Base-by-base conservation (phyloP, 2,888 invertebrate species). In the Eretmocerus hayati region DNA sequence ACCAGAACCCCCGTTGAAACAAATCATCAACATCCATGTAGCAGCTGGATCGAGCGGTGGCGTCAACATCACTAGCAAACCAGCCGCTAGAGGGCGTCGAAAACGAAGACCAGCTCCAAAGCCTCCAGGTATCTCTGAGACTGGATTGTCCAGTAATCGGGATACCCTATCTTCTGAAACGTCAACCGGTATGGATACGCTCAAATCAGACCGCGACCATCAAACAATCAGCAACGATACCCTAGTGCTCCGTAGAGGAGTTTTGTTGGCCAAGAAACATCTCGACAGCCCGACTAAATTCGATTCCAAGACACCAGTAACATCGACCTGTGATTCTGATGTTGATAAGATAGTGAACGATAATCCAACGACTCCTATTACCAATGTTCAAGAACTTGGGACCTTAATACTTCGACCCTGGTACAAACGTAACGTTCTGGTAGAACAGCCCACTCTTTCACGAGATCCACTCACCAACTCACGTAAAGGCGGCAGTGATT, bases 1-100 rank as follows among this genome's bases (percentile, higher is more conserved):
- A 1, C 87, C 87, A 0, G 78, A 76, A 55, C 87, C 87, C 5
- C 87, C 85, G 1, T 64, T 61, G n/a, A 40, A 38, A 15, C 37
- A 32, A 16, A 41, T 16, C 2, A n/a, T 18, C 9, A 23, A 9
- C 15, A 23, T 23, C 30, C 36, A 48, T 33, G 48, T 32, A 36
- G 22, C 40, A 5, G 30, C 8, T 9, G 5, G 5, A 4, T 18
- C 18, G 4, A 18, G 37, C 20, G 13, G 13, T 13, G 15, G 18
- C 5, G 18, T 19, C 16, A 19, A 13, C 11, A 16, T 18, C 41
- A 13, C 13, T 13, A 13, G 4, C 9, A 37, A 21, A 26, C 19
- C 19, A 20, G 11, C 39, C 3, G 30, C 19, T 5, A 11, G 38
- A 31, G 56, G 50, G 15, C 61, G 65, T 49, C 61, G 70, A 50